These are phyloP conservation scores for Halcyon smyrnensis DNA, from an alignment of 2,797 vertebrate genomes.

Conservation along the genomic window DNA sequence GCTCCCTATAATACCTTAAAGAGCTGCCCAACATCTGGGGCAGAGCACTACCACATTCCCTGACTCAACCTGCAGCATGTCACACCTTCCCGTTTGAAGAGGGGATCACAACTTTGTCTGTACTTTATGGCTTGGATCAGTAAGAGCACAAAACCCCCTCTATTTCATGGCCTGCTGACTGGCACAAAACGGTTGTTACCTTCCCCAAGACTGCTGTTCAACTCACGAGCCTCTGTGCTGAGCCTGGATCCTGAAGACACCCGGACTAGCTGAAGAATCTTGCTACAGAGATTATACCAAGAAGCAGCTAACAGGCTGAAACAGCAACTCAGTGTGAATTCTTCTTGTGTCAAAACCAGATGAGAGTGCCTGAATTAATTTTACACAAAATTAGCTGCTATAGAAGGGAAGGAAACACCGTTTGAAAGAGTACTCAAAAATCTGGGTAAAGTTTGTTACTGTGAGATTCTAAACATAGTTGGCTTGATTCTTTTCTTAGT, in stretches of 20 bases:
- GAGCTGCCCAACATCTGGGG: background rate
- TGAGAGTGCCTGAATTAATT: background rate
- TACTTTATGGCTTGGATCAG: background rate
- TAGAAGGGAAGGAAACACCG: background rate
- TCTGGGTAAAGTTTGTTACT: background rate
- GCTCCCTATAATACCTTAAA: background rate
- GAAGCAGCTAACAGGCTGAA: background rate
- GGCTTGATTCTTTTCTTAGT: background rate
- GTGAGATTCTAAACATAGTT: background rate
- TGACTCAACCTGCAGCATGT: accelerated
- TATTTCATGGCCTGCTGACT: too few species aligned
- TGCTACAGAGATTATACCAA: background rate
- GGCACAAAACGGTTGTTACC: background rate
- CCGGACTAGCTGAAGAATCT: background rate
- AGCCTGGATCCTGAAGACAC: background rate
- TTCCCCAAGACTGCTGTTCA: background rate
- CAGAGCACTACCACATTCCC: background rate
- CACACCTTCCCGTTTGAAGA: background rate
- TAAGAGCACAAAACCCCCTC: background rate
- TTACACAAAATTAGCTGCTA: background rate
- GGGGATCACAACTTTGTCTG: too few species aligned
- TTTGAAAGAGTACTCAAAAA: background rate
- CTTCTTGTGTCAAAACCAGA: background rate
- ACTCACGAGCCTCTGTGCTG: background rate
- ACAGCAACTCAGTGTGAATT: background rate